Percentiles rank a stretch among this genome's conserved stretches.
phyloP scores from a whole-genome alignment of 2,113 vertebrate species.

The Lagopus leucura region DNA sequence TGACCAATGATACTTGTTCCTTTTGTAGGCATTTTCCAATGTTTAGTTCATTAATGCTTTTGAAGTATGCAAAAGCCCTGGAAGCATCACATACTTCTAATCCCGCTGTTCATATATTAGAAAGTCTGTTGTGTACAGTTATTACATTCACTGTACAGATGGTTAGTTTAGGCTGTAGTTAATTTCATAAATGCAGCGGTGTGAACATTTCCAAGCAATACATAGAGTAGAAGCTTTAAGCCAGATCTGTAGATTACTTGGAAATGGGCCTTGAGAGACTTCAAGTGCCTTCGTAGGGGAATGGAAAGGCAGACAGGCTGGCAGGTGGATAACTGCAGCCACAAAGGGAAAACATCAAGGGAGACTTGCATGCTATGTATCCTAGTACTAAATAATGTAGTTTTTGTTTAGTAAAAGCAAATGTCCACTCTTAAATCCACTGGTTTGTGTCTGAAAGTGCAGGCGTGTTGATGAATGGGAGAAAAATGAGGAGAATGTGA shows the following conservation, averaged over 20 bases:
- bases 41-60: background rate
- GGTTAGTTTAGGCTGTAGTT: background rate
- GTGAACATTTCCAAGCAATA: background rate
- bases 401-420: background rate
- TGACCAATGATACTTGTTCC: background rate
- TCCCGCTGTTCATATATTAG: background rate
- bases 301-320: background rate
- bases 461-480: background rate
- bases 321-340: background rate
- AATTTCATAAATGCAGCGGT: background rate
- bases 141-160: background rate
- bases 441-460: background rate
- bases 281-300: background rate
- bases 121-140: background rate
- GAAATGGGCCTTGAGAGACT: background rate
- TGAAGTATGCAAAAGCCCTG: background rate
- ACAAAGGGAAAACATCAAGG: background rate
- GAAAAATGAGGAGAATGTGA: background rate
- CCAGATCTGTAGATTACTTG: background rate
- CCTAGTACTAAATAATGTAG: background rate
- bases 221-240: constrained; percentile 7
- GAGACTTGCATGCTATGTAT: background rate
- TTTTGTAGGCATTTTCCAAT: background rate
- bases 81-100: background rate
- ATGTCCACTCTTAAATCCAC: background rate